Percentiles rank a stretch among this genome's conserved stretches.
These are phyloP conservation scores for Phortica variegata DNA, from an alignment of 1,140 invertebrate genomes.

Conservation along the genomic window DNA sequence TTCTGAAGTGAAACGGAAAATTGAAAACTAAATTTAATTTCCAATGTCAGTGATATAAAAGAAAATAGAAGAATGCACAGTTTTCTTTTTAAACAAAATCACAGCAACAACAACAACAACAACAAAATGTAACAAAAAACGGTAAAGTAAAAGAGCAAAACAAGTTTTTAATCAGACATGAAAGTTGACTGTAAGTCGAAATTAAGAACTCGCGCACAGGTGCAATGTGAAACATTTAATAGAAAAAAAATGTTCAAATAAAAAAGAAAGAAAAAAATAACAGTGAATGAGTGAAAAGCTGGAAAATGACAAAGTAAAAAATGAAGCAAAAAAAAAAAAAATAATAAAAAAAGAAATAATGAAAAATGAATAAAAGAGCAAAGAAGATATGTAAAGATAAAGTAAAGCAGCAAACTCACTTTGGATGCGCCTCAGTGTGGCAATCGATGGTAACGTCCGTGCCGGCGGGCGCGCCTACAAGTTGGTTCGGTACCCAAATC, in stretches of 20 bases:
- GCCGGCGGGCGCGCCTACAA: conserved; percentile 83
- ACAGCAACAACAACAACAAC: conserved; percentile 8
- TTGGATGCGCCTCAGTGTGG: conserved; percentile 87
- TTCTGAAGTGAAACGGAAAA: not conserved
- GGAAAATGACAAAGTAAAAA: conserved; percentile 6
- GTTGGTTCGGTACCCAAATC: conserved; percentile 87
- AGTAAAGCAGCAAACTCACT: conserved; percentile 33
- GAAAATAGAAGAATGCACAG: not conserved
- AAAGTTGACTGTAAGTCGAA: not conserved
- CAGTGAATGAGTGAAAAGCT: conserved; percentile 3
- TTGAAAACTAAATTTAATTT: not conserved
- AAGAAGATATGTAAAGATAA: not conserved
- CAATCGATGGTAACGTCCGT: conserved; percentile 91
- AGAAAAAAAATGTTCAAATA: conserved; percentile 1
- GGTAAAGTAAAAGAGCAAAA: conserved; percentile 20
- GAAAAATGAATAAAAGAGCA: conserved; percentile 2
- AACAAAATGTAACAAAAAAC: conserved; percentile 12
- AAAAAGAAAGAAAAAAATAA: conserved; percentile 1
- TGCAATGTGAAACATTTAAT: conserved; percentile 6
- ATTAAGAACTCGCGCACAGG: not conserved
- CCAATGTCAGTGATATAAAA: not conserved
- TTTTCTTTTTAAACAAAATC: not conserved
- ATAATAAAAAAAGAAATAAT: not conserved
- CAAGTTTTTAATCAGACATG: not conserved
- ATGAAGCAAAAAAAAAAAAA: conserved; percentile 4